phyloP scores from a whole-genome alignment of 2,113 vertebrate genomes.

The Pedionomus torquatus region DNA sequence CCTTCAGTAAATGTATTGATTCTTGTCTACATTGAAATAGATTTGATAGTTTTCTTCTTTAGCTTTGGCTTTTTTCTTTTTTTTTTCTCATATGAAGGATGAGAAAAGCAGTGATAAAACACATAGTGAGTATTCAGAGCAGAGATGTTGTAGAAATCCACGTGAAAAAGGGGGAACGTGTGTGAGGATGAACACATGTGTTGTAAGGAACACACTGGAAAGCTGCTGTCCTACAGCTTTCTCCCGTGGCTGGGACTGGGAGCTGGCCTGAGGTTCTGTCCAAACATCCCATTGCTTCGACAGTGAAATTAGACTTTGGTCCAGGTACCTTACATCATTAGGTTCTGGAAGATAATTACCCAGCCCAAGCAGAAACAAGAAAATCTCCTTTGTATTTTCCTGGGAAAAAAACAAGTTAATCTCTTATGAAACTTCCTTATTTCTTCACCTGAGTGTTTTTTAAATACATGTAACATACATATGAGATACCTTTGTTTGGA shows the following conservation, averaged over 20 bases:
- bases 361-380: neutral
- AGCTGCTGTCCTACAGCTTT: neutral
- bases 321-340: neutral
- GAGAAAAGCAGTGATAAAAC: neutral
- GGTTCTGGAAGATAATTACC: neutral
- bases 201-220: neutral
- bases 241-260: accelerated
- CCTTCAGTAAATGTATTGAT: neutral
- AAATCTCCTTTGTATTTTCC: neutral
- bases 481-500: conserved; percentile 55
- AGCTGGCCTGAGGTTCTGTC: neutral
- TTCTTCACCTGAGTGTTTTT: conserved; percentile 55
- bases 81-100: neutral
- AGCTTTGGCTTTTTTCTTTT: neutral
- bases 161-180: accelerated
- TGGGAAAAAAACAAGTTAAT: neutral
- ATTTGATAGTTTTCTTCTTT: neutral
- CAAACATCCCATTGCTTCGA: neutral
- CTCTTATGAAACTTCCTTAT: neutral
- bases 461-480: neutral
- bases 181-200: neutral
- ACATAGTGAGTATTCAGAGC: neutral
- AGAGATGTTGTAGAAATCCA: neutral
- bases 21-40: neutral
- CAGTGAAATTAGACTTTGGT: too few species aligned